Evolutionary conservation across 1,140 invertebrate genomes (phyloP), one percentile per base, ranked within the genome.

Genomic region (Antheraea mylitta): DNA sequence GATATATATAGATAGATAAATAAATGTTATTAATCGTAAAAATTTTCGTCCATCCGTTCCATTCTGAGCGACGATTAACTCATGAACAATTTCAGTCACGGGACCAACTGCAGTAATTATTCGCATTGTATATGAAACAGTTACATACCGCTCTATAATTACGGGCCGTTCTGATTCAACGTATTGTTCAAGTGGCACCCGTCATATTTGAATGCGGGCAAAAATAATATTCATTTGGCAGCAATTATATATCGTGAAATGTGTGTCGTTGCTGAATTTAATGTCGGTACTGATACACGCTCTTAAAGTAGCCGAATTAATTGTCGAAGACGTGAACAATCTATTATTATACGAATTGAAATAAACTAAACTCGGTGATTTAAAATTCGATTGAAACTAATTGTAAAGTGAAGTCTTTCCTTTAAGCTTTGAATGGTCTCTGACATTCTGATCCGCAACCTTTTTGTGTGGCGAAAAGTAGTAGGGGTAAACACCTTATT

Each of bases 61-160:
- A 81, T 87, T 80, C 78, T 77, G 77, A 81, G 75, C 68, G 71
- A 69, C 76, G 73, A 86, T 87, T 83, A 86, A 83, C 74, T 79
- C 75, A 76, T 75, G 73, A 81, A 79, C 80, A 77, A 87, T 87
- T 88, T 84, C 80, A 85, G 85, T 81, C 80, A 82, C 84, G 83
- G 82, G 75, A 71, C 71, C 73, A 78, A 74, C 67, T 78, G 83
- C 79, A 76, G 76, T 87, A 90, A 89, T 88, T 89, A 87, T 88
- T 78, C 78, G 78, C 79, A 90, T 90, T 90, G 88, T 90, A 78
- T 83, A 83, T 76, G 82, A 86, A 90, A 85, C 86, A 87, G 87
- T 85, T 82, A 83, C 75, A 53, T 53, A 53, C 45, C 80, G 79
- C 82, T 79, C 80, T 80, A 76, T 81, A 89, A 90, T 90, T 90